A percentile compares a stretch with the other conserved stretches of the same genome.
Conservation (phyloP, 2,797 vertebrate species). For the Xiphophorus birchmanni region DNA sequence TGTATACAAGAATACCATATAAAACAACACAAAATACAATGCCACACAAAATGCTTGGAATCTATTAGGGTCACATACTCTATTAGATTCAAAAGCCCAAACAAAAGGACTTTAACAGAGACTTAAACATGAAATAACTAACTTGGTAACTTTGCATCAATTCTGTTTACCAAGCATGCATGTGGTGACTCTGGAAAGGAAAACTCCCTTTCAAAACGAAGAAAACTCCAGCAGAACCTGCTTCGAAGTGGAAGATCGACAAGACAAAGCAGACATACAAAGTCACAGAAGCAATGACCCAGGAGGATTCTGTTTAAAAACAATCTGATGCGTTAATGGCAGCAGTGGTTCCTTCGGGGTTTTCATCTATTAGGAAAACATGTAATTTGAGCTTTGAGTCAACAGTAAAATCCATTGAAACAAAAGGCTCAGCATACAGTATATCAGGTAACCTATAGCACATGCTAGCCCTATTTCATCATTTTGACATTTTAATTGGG, state of each 20-base stretch:
- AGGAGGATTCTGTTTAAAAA: not conserved
- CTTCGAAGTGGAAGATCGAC: not conserved
- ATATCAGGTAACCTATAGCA: not conserved
- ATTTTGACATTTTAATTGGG: not conserved
- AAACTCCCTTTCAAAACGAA: not conserved
- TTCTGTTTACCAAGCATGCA: too few species aligned
- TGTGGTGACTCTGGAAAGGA: not conserved
- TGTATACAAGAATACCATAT: not conserved
- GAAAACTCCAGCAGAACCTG: not conserved
- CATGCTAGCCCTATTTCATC: not conserved
- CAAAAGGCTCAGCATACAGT: not conserved
- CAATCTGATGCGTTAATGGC: not conserved
- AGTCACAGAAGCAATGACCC: not conserved
- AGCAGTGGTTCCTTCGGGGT: not conserved
- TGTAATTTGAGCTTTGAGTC: not conserved
- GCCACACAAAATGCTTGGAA: not conserved
- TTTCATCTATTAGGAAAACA: not conserved
- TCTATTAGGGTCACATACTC: not conserved
- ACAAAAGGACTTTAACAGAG: not conserved
- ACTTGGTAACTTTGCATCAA: not conserved
- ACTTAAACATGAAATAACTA: not conserved
- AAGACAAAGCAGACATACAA: not conserved
- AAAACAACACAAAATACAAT: not conserved
- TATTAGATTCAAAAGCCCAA: not conserved
- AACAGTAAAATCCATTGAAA: not conserved